Percentiles rank a stretch among this genome's conserved stretches.
Conservation (phyloP, 2,797 vertebrate species). For the Amphiprion clarkii region DNA sequence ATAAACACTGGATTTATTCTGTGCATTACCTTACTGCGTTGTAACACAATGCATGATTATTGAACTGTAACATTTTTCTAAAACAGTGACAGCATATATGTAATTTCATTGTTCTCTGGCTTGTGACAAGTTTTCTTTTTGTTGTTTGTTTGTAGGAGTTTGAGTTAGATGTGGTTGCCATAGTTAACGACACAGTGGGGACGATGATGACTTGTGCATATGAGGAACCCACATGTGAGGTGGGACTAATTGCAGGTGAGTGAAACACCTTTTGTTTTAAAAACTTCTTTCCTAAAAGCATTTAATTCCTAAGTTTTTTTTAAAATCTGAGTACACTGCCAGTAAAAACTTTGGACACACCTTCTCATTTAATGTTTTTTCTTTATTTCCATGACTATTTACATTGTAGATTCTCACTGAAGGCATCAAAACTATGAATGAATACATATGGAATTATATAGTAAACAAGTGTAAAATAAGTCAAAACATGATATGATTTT, state of each 20-base stretch:
- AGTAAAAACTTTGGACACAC: too few species aligned
- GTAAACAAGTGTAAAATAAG: too few species aligned
- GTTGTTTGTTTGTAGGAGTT: slow-evolving; percentile 88
- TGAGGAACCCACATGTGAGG: slow-evolving; percentile 96
- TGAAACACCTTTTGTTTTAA: not conserved
- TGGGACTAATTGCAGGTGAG: slow-evolving; percentile 97
- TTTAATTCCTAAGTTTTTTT: too few species aligned
- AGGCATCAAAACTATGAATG: too few species aligned
- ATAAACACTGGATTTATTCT: not conserved
- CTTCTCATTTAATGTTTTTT: too few species aligned
- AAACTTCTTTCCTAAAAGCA: not conserved
- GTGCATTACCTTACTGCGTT: not conserved
- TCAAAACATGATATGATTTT: too few species aligned
- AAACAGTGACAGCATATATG: too few species aligned
- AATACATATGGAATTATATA: too few species aligned
- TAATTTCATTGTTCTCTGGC: not conserved
- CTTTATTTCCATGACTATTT: too few species aligned
- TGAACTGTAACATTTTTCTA: not conserved
- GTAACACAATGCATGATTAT: slow-evolving; percentile 22
- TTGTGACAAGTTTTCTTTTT: not conserved
- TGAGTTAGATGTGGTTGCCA: slow-evolving; percentile 96
- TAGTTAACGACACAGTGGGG: slow-evolving; percentile 98
- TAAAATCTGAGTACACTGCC: too few species aligned
- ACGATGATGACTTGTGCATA: slow-evolving; percentile 99
- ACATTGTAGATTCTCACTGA: too few species aligned